Conservation (phyloP, 2,888 invertebrate genomes). For the Caenorhabditis sp. region DNA sequence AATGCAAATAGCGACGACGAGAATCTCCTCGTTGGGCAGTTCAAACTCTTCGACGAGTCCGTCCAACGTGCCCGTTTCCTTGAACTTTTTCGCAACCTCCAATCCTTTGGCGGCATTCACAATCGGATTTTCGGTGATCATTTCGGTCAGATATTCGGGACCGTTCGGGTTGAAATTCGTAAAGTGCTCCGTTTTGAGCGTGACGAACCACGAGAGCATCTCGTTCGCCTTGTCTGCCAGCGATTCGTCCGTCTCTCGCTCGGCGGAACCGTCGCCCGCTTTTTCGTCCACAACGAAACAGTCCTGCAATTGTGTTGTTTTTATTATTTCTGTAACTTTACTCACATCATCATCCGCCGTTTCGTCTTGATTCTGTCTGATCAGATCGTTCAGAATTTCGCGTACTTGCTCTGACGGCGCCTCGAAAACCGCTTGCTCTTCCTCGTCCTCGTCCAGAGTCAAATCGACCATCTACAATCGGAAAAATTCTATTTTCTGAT, state of each 20-base stretch:
- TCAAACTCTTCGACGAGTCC: constrained; percentile 5
- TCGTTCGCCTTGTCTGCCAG: not conserved
- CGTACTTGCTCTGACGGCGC: no score
- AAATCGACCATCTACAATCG: no score
- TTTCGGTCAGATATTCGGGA: not conserved
- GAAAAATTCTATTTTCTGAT: no score
- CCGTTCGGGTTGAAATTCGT: not conserved
- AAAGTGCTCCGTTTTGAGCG: constrained; percentile 17
- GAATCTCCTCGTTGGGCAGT: not conserved
- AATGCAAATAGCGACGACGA: constrained; percentile 31
- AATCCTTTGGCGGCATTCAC: not conserved
- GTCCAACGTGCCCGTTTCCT: not conserved
- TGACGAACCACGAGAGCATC: constrained; percentile 27
- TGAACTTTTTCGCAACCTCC: constrained; percentile 5
- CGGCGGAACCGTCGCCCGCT: no score
- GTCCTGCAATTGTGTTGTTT: no score
- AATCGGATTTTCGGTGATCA: not conserved
- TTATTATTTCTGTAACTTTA: no score
- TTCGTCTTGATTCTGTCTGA: no score
- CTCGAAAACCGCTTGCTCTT: no score
- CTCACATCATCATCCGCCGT: no score
- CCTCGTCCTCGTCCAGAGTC: no score
- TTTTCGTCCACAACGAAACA: no score
- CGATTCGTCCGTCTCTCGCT: not conserved
- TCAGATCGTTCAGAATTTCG: no score